phyloP scores from a whole-genome alignment of 2,888 invertebrate species.

The Cerastis leucographa region DNA sequence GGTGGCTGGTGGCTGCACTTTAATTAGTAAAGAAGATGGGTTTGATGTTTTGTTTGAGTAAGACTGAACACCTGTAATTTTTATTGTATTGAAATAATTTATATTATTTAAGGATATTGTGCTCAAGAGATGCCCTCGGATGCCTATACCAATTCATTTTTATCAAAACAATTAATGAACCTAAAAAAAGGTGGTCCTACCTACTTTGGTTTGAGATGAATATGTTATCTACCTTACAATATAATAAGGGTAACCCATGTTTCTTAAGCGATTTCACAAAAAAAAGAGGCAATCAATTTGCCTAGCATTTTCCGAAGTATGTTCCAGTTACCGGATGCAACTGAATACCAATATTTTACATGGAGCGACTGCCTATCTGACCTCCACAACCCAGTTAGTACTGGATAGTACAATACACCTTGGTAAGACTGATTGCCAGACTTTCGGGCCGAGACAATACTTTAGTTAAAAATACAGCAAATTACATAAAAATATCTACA shows the following conservation, averaged over 20 bases:
- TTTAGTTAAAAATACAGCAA: background rate
- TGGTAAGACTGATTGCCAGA: background rate
- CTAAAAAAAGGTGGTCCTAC: background rate
- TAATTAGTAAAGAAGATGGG: slow-evolving; percentile 48
- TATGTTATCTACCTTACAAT: background rate
- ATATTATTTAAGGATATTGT: background rate
- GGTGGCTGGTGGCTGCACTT: slow-evolving; percentile 14
- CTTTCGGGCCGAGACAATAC: background rate
- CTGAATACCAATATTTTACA: background rate
- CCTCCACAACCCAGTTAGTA: background rate
- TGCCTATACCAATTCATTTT: background rate
- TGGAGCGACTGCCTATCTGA: background rate
- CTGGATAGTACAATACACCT: background rate
- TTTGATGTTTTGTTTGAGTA: slow-evolving; percentile 19
- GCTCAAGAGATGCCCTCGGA: background rate
- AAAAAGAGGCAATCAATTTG: background rate
- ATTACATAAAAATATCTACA: background rate
- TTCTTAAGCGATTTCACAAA: background rate
- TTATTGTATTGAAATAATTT: background rate
- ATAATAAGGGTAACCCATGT: background rate
- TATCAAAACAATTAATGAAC: background rate
- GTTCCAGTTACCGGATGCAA: background rate
- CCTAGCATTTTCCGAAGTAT: background rate
- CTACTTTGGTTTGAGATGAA: background rate
- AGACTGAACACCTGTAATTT: background rate